A percentile compares a stretch with the other conserved stretches of the same genome.
These are phyloP conservation scores for Lepisosteus osseus DNA, from an alignment of 2,113 vertebrate species.

Conservation along the genomic window DNA sequence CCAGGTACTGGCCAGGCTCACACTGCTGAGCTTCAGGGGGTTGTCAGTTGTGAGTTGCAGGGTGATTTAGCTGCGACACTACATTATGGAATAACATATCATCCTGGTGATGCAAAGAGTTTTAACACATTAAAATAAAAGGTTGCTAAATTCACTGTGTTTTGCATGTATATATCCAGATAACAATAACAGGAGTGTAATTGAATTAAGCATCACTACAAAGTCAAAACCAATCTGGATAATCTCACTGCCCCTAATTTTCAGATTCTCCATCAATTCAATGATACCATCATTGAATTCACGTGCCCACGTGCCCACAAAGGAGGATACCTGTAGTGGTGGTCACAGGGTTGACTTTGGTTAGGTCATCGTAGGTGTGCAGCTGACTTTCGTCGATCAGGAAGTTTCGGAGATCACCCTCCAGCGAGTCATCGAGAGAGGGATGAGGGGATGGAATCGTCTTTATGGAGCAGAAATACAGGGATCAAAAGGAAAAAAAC, in stretches of 20 bases:
- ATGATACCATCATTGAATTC: background rate
- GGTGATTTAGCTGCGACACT: background rate
- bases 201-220: background rate
- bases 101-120: background rate
- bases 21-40: too few species aligned
- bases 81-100: background rate
- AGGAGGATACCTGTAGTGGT: constrained; percentile 75
- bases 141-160: too few species aligned
- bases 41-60: too few species aligned
- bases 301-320: background rate
- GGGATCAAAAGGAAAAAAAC: too few species aligned
- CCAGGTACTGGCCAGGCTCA: too few species aligned
- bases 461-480: constrained; percentile 34
- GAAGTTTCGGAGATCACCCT: constrained; percentile 76
- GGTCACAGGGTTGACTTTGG: constrained; percentile 91
- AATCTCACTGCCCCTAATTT: too few species aligned
- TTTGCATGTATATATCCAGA: too few species aligned
- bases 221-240: background rate
- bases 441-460: constrained; percentile 25
- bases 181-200: background rate
- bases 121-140: too few species aligned
- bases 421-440: constrained; percentile 57
- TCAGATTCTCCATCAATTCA: too few species aligned
- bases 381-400: constrained; percentile 73
- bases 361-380: constrained; percentile 88